Evolutionary conservation across 2,888 invertebrate genomes (phyloP).

Genomic region (Lamproptera curius): DNA sequence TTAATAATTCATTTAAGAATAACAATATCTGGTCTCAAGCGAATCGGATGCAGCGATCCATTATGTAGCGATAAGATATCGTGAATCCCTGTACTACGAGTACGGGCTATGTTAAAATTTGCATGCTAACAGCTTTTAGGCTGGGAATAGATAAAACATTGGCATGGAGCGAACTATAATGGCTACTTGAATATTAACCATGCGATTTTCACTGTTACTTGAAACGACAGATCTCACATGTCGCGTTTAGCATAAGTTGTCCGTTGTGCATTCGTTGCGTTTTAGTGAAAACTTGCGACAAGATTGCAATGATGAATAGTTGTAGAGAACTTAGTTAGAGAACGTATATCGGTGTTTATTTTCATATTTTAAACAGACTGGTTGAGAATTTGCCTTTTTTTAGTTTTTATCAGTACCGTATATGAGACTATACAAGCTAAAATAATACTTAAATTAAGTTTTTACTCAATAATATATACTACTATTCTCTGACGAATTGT

Average conservation of each 20-base stretch:
- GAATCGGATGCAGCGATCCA: constrained; percentile 1
- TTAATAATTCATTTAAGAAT: not conserved
- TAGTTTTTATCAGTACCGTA: not conserved
- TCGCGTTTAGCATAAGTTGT: constrained; percentile 18
- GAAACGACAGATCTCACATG: constrained; percentile 22
- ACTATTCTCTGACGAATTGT: too few species aligned
- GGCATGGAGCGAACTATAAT: constrained; percentile 8
- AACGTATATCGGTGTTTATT: too few species aligned
- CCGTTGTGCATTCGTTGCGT: constrained; percentile 6
- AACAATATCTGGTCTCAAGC: not conserved
- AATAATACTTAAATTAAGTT: too few species aligned
- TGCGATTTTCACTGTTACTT: constrained; percentile 19
- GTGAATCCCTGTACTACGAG: constrained; percentile 22
- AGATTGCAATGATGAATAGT: too few species aligned
- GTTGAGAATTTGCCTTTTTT: not conserved
- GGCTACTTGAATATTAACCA: constrained; percentile 23
- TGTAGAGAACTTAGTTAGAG: too few species aligned
- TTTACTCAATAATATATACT: too few species aligned
- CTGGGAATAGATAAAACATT: constrained; percentile 22
- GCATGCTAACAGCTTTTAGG: constrained; percentile 30
- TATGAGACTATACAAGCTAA: too few species aligned
- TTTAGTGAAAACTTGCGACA: constrained; percentile 13
- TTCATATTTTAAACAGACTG: too few species aligned
- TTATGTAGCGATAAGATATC: constrained; percentile 10
- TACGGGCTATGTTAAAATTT: constrained; percentile 28